Percentiles rank a stretch among this genome's conserved stretches.
Evolutionary conservation across 2,888 invertebrate genomes (phyloP).

Genomic region (Acrobasis suavella): DNA sequence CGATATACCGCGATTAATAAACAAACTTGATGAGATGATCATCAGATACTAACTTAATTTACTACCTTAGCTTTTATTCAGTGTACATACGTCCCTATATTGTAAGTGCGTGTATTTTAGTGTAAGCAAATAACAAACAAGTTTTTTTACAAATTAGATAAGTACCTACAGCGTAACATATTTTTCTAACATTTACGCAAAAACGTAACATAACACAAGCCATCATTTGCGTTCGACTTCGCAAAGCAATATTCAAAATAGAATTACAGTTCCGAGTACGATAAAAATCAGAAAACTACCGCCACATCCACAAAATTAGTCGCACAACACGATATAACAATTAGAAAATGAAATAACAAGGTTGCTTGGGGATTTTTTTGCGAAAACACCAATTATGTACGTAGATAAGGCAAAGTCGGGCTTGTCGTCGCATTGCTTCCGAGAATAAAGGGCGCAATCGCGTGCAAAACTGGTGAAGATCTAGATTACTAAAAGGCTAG

Average conservation of each 20-base stretch:
- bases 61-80: no score
- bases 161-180: no score
- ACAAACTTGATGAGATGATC: no score
- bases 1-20: no score
- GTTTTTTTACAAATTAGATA: no score
- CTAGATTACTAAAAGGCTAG: slow-evolving; percentile 6
- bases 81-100: no score
- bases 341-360: slow-evolving; percentile 50
- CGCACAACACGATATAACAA: slow-evolving; percentile 39
- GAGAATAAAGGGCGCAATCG: slow-evolving; percentile 22
- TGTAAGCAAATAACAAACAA: no score
- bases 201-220: slow-evolving; percentile 1
- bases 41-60: no score
- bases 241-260: slow-evolving; percentile 18
- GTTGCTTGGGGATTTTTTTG: slow-evolving; percentile 31
- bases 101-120: no score
- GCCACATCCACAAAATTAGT: slow-evolving; percentile 33
- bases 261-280: slow-evolving; percentile 26
- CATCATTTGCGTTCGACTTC: slow-evolving; percentile 4
- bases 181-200: not conserved
- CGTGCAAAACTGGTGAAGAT: slow-evolving; percentile 11
- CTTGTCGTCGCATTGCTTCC: slow-evolving; percentile 26
- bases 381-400: slow-evolving; percentile 26
- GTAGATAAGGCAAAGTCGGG: slow-evolving; percentile 23
- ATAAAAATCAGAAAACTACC: slow-evolving; percentile 52